phyloP scores from a whole-genome alignment of 1,140 invertebrate genomes.

The Ylistrum balloti region DNA sequence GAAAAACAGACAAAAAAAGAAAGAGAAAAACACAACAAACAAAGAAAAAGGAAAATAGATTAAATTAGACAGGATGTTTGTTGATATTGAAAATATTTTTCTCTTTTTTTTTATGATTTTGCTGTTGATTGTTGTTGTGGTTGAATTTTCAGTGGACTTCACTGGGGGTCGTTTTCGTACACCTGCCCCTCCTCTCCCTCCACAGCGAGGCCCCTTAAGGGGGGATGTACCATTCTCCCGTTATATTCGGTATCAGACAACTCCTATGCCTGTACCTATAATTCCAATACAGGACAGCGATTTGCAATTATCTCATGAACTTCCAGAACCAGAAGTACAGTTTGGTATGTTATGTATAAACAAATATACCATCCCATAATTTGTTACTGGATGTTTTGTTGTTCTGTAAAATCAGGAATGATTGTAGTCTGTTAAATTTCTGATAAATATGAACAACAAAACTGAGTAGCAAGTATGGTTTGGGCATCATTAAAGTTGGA shows the following conservation, averaged over 20 bases:
- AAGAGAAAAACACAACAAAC: too few relatives aligned
- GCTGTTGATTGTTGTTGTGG: background rate
- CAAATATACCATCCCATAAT: background rate
- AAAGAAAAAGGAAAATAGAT: too few relatives aligned
- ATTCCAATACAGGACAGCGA: constrained; percentile 70
- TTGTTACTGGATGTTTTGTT: background rate
- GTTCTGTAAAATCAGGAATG: background rate
- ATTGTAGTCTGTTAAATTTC: too few relatives aligned
- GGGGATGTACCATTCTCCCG: background rate
- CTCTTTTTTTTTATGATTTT: background rate
- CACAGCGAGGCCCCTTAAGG: constrained; percentile 8
- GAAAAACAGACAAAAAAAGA: too few relatives aligned
- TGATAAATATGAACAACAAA: background rate
- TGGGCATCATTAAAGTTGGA: too few relatives aligned
- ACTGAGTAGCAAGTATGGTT: background rate
- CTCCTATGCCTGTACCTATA: constrained; percentile 72
- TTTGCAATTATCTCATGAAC: constrained; percentile 74
- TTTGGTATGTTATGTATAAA: constrained; percentile 63
- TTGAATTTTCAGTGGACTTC: background rate
- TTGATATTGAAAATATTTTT: background rate
- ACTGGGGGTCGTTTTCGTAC: background rate
- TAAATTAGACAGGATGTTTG: background rate
- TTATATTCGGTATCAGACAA: constrained; percentile 20
- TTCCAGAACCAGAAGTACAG: constrained; percentile 57
- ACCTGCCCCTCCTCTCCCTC: background rate